Evolutionary conservation across 2,888 invertebrate species (phyloP).

Genomic region (Yponomeuta cagnagella): DNA sequence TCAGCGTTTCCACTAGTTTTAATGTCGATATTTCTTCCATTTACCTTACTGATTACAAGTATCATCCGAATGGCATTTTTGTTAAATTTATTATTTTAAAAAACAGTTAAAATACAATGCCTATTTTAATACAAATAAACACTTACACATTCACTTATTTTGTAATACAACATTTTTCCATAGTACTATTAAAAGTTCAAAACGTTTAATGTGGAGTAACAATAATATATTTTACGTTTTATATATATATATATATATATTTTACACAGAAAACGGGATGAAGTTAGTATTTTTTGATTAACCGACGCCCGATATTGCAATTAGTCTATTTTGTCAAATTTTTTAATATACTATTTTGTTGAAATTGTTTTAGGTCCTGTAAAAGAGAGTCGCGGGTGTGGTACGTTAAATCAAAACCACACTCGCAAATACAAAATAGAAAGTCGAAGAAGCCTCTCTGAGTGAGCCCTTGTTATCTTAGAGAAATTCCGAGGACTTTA

Average conservation of each 20-base stretch:
- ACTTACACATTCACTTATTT: constrained; percentile 56
- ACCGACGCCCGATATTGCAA: neutral
- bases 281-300: constrained; percentile 17
- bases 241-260: neutral
- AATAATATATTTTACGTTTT: constrained; percentile 20
- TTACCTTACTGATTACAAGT: neutral
- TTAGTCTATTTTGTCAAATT: neutral
- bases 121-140: constrained; percentile 44
- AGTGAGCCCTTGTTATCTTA: constrained; percentile 55
- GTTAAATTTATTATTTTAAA: constrained; percentile 33
- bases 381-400: constrained; percentile 29
- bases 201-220: constrained; percentile 51
- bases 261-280: constrained; percentile 10
- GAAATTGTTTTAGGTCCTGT: neutral
- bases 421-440: constrained; percentile 37
- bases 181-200: constrained; percentile 17
- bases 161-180: constrained; percentile 32
- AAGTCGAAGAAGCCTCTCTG: constrained; percentile 44
- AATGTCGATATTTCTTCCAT: neutral
- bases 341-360: constrained; percentile 19
- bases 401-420: constrained; percentile 24
- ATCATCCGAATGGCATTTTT: neutral
- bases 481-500: constrained; percentile 43
- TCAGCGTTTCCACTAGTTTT: neutral
- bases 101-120: constrained; percentile 51